phyloP scores from a whole-genome alignment of 2,113 vertebrate genomes.

The Chaenocephalus aceratus region DNA sequence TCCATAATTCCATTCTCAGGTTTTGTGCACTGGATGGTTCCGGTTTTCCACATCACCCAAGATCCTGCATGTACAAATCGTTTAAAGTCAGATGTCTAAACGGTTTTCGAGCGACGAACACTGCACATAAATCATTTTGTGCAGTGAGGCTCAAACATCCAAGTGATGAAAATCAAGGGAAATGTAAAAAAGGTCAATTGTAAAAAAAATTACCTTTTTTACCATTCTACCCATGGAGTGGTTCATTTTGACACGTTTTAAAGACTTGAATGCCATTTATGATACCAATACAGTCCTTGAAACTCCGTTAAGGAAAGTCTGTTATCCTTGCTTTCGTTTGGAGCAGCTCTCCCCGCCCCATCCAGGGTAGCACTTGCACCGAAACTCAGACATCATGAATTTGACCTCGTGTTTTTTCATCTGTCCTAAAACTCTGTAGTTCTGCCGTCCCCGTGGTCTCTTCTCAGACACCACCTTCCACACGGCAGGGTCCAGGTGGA shows the following conservation, averaged over 20 bases:
- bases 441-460: constrained; percentile 31
- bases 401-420: constrained; percentile 6
- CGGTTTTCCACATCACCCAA: neutral
- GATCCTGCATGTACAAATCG: neutral
- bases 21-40: neutral
- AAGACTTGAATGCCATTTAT: neutral
- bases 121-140: neutral
- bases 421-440: constrained; percentile 62
- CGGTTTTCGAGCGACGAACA: neutral
- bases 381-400: constrained; percentile 66
- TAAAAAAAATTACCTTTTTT: neutral
- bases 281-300: neutral
- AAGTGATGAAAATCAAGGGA: neutral
- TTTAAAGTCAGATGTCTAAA: neutral
- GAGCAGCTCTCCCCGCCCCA: constrained; percentile 80
- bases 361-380: constrained; percentile 80
- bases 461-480: constrained; percentile 73
- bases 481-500: constrained; percentile 77
- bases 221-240: neutral
- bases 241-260: neutral
- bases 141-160: neutral
- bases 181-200: neutral
- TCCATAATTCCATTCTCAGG: no score
- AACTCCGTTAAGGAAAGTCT: neutral
- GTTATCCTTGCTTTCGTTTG: constrained; percentile 1